A percentile compares a stretch with the other conserved stretches of the same genome.
phyloP scores from a whole-genome alignment of 2,888 invertebrate genomes.

The Tipula vernalis region DNA sequence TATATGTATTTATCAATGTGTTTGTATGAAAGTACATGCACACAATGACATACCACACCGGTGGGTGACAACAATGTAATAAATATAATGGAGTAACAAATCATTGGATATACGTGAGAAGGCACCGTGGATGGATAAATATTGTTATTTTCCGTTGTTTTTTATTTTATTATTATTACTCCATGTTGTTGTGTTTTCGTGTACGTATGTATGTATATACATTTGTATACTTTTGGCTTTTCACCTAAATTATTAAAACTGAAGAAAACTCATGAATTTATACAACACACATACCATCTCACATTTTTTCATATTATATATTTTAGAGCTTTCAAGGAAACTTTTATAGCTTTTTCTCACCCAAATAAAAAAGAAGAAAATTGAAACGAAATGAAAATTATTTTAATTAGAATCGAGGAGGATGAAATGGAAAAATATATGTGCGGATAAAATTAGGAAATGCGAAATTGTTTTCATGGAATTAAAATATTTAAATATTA shows the following conservation, averaged over 20 bases:
- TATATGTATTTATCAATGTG: neutral
- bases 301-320: neutral
- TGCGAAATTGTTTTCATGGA: neutral
- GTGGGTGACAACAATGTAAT: slow-evolving; percentile 14
- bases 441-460: neutral
- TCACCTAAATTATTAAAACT: slow-evolving; percentile 1
- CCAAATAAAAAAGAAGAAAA: neutral
- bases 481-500: slow-evolving; percentile 4
- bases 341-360: slow-evolving; percentile 4
- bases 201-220: neutral
- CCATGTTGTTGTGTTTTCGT: neutral
- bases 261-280: neutral
- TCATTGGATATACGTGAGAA: slow-evolving; percentile 11
- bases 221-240: neutral
- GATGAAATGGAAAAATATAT: neutral
- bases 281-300: neutral
- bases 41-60: neutral
- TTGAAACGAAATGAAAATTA: neutral
- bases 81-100: slow-evolving; percentile 14
- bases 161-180: neutral
- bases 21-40: neutral
- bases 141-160: neutral
- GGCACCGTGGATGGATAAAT: neutral
- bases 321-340: neutral
- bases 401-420: neutral